Percentiles rank a stretch among this genome's conserved stretches.
These are phyloP conservation scores for Manis pentadactyla DNA, from an alignment of 2,797 vertebrate genomes.

Conservation along the genomic window DNA sequence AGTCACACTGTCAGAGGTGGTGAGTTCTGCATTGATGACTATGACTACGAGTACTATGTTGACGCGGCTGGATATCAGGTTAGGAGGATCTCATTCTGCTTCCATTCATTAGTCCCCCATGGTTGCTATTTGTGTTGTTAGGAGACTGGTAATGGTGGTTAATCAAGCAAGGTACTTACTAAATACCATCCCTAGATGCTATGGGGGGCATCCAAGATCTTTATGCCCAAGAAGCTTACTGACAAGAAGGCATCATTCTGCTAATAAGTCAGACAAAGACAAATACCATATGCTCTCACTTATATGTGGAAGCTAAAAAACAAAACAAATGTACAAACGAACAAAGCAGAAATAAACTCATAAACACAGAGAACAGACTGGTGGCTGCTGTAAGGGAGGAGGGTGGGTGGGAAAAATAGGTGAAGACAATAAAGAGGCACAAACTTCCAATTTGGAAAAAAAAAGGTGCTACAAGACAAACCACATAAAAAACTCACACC, in stretches of 20 bases:
- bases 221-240: not conserved
- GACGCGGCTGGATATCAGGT: not conserved
- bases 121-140: not conserved
- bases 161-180: not conserved
- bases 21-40: not conserved
- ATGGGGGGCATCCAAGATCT: not conserved
- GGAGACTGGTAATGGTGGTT: not conserved
- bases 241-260: not conserved
- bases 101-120: not conserved
- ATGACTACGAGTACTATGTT: accelerated
- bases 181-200: not conserved
- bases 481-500: not conserved
- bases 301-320: no score
- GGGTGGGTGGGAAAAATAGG: no score
- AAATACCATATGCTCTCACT: no score
- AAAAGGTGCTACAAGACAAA: not conserved
- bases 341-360: no score
- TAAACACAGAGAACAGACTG: no score
- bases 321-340: no score
- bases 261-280: no score
- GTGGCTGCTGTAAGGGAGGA: no score
- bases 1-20: not conserved
- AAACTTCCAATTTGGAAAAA: no score
- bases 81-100: not conserved
- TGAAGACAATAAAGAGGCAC: no score